Conservation (phyloP, 2,888 invertebrate genomes). For the Troides oblongomaculatus region DNA sequence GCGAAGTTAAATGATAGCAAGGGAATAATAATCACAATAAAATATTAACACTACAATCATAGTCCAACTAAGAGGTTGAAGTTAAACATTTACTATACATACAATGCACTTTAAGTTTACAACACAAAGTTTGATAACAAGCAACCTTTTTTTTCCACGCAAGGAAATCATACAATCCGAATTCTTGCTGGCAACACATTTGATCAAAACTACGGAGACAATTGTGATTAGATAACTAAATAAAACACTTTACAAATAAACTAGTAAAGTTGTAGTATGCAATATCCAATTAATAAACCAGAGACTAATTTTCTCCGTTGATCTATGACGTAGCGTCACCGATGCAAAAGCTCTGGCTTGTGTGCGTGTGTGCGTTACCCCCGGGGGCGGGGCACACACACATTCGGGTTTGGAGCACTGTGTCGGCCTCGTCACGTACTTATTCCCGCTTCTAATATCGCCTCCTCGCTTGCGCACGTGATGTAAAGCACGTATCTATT, state of each 20-base stretch:
- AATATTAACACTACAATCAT: too few relatives aligned
- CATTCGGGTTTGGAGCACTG: conserved; percentile 34
- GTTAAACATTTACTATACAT: too few relatives aligned
- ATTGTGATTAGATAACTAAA: too few relatives aligned
- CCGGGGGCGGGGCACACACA: conserved; percentile 49
- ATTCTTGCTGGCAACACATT: too few relatives aligned
- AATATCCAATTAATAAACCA: not conserved
- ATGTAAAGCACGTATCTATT: conserved; percentile 50
- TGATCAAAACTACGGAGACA: too few relatives aligned
- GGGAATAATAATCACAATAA: too few relatives aligned
- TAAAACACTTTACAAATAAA: not conserved
- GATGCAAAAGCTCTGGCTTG: conserved; percentile 43
- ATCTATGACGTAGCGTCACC: conserved; percentile 26
- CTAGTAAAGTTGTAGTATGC: not conserved
- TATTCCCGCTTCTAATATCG: conserved; percentile 17
- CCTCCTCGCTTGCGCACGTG: conserved; percentile 58
- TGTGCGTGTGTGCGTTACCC: conserved; percentile 40
- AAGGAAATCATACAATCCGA: too few relatives aligned
- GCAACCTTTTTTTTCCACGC: too few relatives aligned
- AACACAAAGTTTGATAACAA: too few relatives aligned
- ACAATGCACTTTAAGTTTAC: too few relatives aligned
- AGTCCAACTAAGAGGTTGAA: too few relatives aligned
- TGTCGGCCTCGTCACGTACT: conserved; percentile 29
- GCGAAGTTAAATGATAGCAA: too few relatives aligned
- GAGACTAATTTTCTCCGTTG: not conserved